Evolutionary conservation across 2,797 vertebrate species (phyloP).

Genomic region (Eupleurogrammus muticus): DNA sequence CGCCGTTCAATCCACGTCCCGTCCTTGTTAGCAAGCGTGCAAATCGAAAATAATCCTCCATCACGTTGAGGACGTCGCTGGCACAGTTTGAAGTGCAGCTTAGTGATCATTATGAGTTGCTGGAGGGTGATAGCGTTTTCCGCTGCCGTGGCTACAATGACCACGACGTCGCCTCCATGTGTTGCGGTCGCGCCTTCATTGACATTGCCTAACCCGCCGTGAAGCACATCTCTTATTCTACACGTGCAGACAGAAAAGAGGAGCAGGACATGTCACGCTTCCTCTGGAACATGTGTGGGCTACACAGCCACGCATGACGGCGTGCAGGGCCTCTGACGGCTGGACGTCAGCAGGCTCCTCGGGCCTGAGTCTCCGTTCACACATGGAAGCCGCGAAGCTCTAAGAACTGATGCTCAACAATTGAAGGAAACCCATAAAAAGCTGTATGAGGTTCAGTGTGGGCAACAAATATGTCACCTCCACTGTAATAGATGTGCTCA

Average conservation of each 20-base stretch:
- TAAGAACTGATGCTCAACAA: slow-evolving; percentile 25
- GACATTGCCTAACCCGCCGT: slow-evolving; percentile 52
- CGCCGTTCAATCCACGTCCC: slow-evolving; percentile 69
- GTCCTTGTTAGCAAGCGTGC: slow-evolving; percentile 65
- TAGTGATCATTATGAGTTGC: slow-evolving; percentile 37
- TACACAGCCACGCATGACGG: slow-evolving; percentile 12
- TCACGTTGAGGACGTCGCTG: slow-evolving; percentile 32
- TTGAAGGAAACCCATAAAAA: neutral
- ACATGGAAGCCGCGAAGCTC: slow-evolving; percentile 22
- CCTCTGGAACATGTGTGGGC: slow-evolving; percentile 48
- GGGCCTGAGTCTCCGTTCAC: slow-evolving; percentile 26
- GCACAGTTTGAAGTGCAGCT: slow-evolving; percentile 42
- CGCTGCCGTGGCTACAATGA: slow-evolving; percentile 1
- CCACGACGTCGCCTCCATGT: too few relatives aligned
- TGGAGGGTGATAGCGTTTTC: slow-evolving; percentile 32
- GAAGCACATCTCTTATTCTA: slow-evolving; percentile 60
- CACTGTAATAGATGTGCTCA: neutral
- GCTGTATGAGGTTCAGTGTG: neutral
- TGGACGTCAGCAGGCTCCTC: slow-evolving; percentile 57
- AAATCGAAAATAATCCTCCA: slow-evolving; percentile 65
- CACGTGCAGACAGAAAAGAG: slow-evolving; percentile 45
- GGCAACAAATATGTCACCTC: neutral
- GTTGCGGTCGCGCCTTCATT: too few relatives aligned
- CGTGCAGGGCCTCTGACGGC: slow-evolving; percentile 53
- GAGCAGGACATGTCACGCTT: slow-evolving; percentile 40